A percentile compares a stretch with the other conserved stretches of the same genome.
Conservation (phyloP, 2,797 vertebrate genomes). For the Channa striata region DNA sequence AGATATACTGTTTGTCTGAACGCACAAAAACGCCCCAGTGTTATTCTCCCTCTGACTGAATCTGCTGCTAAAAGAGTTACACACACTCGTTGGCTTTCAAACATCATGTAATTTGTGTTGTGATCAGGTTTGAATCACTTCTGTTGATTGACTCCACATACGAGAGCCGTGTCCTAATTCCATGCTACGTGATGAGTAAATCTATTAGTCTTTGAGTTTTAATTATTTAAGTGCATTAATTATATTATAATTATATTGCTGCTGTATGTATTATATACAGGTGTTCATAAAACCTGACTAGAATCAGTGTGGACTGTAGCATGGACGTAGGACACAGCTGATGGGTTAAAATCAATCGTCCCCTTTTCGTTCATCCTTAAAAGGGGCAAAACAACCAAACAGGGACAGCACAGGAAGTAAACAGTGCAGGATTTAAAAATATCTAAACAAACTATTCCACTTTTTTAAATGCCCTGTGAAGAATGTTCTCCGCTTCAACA, state of each 20-base stretch:
- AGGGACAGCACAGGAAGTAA: too few relatives aligned
- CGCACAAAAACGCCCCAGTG: neutral
- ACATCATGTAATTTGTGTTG: neutral
- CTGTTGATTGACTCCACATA: neutral
- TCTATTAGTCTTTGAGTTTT: too few relatives aligned
- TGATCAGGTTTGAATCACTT: constrained; percentile 1
- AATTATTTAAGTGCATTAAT: too few relatives aligned
- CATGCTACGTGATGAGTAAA: neutral
- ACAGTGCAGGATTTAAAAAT: neutral
- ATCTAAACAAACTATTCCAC: neutral
- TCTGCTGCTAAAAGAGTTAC: neutral
- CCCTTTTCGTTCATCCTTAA: neutral
- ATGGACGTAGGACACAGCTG: neutral
- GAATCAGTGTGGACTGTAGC: neutral
- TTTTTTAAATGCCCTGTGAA: too few relatives aligned
- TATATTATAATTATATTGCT: too few relatives aligned
- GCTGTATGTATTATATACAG: too few relatives aligned
- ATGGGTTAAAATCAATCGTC: neutral
- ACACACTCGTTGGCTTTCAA: neutral
- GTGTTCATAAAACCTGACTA: neutral
- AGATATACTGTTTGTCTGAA: neutral
- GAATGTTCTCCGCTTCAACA: neutral
- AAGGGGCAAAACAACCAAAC: neutral
- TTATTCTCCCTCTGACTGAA: constrained; percentile 5
- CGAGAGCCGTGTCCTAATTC: constrained; percentile 2